phyloP scores from a whole-genome alignment of 2,797 vertebrate genomes.

The Lagorchestes hirsutus region DNA sequence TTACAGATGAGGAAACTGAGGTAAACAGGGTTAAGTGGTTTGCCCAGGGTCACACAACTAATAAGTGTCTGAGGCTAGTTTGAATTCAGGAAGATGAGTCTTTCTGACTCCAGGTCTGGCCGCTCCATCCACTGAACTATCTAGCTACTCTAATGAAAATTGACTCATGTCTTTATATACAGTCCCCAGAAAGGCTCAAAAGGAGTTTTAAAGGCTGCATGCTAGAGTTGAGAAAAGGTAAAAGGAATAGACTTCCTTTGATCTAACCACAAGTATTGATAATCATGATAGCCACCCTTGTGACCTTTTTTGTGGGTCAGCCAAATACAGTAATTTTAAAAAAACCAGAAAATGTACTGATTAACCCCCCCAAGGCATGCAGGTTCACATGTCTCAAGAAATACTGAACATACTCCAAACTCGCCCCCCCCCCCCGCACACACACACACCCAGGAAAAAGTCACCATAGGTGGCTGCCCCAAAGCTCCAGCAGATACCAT shows the following conservation, averaged over 20 bases:
- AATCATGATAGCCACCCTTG: background rate
- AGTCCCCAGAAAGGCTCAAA: background rate
- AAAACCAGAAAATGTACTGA: background rate
- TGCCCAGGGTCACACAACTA: background rate
- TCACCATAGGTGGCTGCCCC: background rate
- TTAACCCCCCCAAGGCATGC: background rate
- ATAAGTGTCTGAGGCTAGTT: background rate
- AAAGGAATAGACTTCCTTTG: background rate
- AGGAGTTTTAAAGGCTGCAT: background rate
- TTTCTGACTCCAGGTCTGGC: background rate
- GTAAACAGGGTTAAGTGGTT: background rate
- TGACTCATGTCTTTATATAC: background rate
- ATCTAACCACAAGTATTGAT: background rate
- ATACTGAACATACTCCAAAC: background rate
- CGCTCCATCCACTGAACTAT: background rate
- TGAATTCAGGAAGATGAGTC: background rate
- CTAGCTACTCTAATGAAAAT: background rate
- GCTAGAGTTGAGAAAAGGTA: background rate
- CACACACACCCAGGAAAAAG: background rate
- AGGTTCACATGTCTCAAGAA: background rate
- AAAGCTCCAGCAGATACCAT: background rate
- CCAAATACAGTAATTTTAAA: background rate
- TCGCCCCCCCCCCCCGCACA: fast-evolving
- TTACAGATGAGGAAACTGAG: background rate
- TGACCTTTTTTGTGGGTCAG: background rate